Base-by-base conservation (phyloP, 2,113 vertebrate genomes). In the Dromiciops gliroides region DNA sequence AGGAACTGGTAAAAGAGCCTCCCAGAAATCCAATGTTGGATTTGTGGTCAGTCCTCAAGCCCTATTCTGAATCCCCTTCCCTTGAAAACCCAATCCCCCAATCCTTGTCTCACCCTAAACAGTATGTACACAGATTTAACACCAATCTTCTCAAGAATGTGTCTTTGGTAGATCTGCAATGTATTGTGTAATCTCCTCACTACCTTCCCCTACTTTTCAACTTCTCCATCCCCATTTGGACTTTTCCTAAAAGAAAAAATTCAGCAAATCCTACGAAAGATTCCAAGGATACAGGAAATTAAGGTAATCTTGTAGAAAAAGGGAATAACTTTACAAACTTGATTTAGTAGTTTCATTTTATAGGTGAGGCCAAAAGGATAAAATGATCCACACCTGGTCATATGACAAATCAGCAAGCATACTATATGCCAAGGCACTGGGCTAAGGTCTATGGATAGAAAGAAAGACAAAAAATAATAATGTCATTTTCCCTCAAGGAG, bases 231-330 rank as follows among this genome's bases (percentile, higher is more conserved):
- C 56, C 31, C 3, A 37, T 37, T 67, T 37, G 10, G 14, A 67
- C 56, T 67, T 67, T 67, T 37, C 28, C 37, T 67, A 37, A 67
- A 37, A 11, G 28, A 37, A 3, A 67, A 67, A 67, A 67, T 37
- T 14, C 56, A 67, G 28, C 14, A 31, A 67, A 37, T 67, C 48
- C 19, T 95, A 93, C 56, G 93, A 94, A 96, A 92, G 37, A 47
- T 92, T 93, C 52, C 48, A 94, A 26, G 24, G 51, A 91, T 91
- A 83, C 31, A 51, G 52, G 94, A 14, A 56, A 91, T 75, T 48
- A 60, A 89, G 31, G 23, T 92, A 19, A 93, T 91, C 12, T 48
- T 93, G 3, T 22, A 44, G 89, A 90, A 11, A 67, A 67, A 67
- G 37, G 56, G 31, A 67, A 37, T 67, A 12, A 67, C 56, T 67